Evolutionary conservation across 2,797 vertebrate genomes (phyloP).

Genomic region (Cirrhinus molitorella): DNA sequence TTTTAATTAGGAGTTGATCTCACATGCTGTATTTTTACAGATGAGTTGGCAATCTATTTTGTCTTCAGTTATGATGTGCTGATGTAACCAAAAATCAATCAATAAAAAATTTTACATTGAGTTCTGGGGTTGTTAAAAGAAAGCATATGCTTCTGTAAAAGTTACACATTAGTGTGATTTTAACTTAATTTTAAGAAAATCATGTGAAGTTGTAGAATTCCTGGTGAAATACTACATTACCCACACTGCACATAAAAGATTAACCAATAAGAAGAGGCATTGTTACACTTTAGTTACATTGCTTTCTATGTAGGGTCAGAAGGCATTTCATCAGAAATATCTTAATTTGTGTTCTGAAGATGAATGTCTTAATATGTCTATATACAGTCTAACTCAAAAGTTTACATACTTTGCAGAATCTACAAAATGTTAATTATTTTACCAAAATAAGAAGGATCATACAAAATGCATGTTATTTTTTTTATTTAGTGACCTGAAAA

Average conservation of each 20-base stretch:
- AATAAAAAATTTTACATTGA: not conserved
- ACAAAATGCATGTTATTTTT: no score
- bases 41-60: not conserved
- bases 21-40: not conserved
- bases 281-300: not conserved
- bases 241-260: not conserved
- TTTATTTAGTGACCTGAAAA: no score
- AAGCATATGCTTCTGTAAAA: not conserved
- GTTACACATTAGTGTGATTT: not conserved
- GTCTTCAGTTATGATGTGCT: not conserved
- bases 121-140: not conserved
- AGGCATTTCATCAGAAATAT: no score
- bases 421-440: no score
- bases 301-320: no score
- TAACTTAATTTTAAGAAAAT: not conserved
- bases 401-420: no score
- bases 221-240: not conserved
- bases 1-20: constrained; percentile 18
- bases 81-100: constrained; percentile 32
- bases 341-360: no score
- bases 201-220: not conserved
- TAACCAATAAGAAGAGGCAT: not conserved
- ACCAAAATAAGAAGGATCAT: no score
- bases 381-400: not conserved
- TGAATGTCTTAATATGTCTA: no score